Base-by-base conservation (phyloP, 2,888 invertebrate species). In the Hydropsyche betteni region DNA sequence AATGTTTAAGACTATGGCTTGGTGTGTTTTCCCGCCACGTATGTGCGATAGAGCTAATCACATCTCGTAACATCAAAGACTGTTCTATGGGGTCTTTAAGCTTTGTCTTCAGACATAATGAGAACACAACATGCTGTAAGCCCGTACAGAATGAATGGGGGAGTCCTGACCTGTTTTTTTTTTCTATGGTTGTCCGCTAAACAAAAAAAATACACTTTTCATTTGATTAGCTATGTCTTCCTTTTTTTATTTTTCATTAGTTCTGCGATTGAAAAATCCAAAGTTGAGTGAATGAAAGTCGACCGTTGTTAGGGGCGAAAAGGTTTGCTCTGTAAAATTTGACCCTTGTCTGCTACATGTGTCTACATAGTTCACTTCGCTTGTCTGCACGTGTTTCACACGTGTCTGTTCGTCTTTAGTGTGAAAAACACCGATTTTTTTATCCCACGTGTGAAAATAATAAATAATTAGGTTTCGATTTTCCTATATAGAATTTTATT, bases 81-180 rank as follows among this genome's bases (percentile, higher is more conserved):
- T 64, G 34, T 12, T 64, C 34, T 64, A n/a, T 64, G 64, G 36
- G n/a, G 34, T 44, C 64, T 64, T 64, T 64, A 33, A 10, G 64
- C 64, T 64, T 64, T 64, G 64, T 64, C 33, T 36, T 64, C 36
- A 64, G 36, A 64, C 64, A 64, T 33, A 64, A 34, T 36, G 64
- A 64, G 64, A 64, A 3, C 64, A 34, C 7, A 36, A 12, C 64
- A 8, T 64, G 33, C 44, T 8, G 34, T n/a, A 24, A 12, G 36
- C 6, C 34, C 44, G 44, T 10, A 44, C 10, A 4, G 44, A 44
- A 10, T 44, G 44, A 44, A 44, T 44, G 10, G 44, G 24, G 24
- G 10, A 44, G 44, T 44, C 44, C 10, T 44, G 10, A 44, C 44
- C 44, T 44, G 1, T 10, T 44, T 44, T 44, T 44, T 44, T 10